phyloP scores from a whole-genome alignment of 1,140 invertebrate genomes.

The Magallana ariakensis region DNA sequence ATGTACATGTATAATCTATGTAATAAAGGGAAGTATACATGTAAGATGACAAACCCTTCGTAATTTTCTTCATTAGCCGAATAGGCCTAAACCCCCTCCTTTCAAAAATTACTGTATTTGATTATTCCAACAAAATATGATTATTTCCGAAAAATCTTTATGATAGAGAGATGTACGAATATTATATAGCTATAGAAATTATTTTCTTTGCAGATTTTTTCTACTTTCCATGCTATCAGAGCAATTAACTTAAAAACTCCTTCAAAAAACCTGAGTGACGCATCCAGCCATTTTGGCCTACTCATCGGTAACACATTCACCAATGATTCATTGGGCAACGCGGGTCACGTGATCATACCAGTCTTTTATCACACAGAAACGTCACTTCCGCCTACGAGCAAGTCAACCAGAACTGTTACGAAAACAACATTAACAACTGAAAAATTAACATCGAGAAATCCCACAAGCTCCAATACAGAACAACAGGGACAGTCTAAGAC shows the following conservation, averaged over 20 bases:
- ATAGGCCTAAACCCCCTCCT: no score
- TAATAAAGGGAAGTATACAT: no score
- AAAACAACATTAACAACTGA: neutral
- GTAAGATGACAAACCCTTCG: no score
- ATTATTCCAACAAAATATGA: no score
- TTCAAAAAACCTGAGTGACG: neutral
- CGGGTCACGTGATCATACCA: neutral
- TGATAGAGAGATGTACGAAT: no score
- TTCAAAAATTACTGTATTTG: no score
- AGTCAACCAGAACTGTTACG: neutral
- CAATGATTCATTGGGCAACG: neutral
- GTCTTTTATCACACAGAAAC: neutral
- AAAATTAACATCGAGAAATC: neutral
- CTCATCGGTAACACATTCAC: slow-evolving; percentile 1
- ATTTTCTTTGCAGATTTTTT: neutral
- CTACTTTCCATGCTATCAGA: neutral
- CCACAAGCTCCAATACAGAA: neutral
- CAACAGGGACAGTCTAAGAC: neutral
- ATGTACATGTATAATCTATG: no score
- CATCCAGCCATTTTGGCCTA: neutral
- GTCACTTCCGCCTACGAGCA: neutral
- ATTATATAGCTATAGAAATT: no score
- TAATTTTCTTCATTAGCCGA: no score
- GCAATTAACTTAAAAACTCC: neutral
- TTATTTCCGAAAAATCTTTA: no score